Evolutionary conservation across 2,113 vertebrate genomes (phyloP).

Genomic region (Spheniscus mendiculus): DNA sequence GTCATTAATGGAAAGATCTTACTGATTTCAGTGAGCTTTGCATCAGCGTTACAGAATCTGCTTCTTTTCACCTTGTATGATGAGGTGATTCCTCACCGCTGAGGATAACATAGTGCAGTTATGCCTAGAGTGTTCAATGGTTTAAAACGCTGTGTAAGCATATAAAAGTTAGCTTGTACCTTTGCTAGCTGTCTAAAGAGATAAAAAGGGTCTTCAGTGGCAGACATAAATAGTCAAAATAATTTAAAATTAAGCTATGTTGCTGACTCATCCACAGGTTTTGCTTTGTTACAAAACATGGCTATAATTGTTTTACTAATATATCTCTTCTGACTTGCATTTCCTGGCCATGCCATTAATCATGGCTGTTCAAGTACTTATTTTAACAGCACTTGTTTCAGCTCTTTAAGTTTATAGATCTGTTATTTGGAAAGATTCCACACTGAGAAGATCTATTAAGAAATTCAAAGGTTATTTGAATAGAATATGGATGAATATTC

Average conservation of each 20-base stretch:
- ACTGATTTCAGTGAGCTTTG: neutral
- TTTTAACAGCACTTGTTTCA: constrained; percentile 12
- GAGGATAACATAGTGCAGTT: neutral
- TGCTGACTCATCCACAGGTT: neutral
- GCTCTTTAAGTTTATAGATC: neutral
- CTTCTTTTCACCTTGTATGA: neutral
- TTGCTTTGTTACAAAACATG: neutral
- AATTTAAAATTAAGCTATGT: neutral
- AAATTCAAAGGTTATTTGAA: neutral
- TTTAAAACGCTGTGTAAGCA: neutral
- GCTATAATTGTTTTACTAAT: neutral
- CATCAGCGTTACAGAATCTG: neutral
- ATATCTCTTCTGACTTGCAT: neutral
- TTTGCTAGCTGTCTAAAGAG: neutral
- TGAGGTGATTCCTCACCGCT: neutral
- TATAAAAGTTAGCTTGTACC: neutral
- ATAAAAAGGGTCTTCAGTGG: neutral
- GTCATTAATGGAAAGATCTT: neutral
- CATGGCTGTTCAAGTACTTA: neutral
- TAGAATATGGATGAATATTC: neutral
- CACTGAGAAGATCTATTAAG: neutral
- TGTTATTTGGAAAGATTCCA: neutral
- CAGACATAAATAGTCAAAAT: neutral
- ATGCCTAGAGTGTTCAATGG: neutral
- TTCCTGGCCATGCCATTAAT: neutral